These are phyloP conservation scores for Morelia viridis DNA, from an alignment of 2,797 vertebrate genomes.

Conservation along the genomic window DNA sequence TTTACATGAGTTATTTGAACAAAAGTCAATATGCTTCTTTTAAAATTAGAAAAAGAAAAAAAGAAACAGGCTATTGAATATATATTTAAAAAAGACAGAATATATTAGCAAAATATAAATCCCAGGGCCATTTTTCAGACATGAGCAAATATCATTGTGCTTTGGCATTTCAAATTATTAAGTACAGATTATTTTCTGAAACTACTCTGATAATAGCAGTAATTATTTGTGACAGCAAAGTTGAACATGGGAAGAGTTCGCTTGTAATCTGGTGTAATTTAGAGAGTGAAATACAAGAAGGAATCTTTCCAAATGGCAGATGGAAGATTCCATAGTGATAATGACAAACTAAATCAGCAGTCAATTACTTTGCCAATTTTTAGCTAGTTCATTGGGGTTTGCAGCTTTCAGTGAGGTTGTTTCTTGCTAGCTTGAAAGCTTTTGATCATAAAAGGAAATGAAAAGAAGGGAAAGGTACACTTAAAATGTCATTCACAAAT, in stretches of 20 bases:
- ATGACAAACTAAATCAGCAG: slow-evolving; percentile 27
- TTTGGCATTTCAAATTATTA: not conserved
- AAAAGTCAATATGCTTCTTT: not conserved
- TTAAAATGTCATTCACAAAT: too few relatives aligned
- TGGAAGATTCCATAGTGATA: slow-evolving; percentile 21
- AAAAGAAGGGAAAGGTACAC: too few relatives aligned
- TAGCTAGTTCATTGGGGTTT: not conserved
- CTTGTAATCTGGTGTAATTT: not conserved
- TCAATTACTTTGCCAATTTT: not conserved
- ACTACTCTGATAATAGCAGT: not conserved
- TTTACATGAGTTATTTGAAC: not conserved
- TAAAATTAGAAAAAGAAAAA: not conserved
- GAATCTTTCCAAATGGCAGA: slow-evolving; percentile 27
- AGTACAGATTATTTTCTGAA: not conserved
- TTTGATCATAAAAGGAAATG: too few relatives aligned
- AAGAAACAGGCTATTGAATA: not conserved
- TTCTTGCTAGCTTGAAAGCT: too few relatives aligned
- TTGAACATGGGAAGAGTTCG: not conserved
- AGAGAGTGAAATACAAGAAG: slow-evolving; percentile 11
- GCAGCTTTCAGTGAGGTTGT: not conserved
- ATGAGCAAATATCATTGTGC: not conserved
- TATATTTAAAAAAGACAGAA: not conserved
- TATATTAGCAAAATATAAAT: not conserved
- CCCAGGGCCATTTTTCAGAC: not conserved
- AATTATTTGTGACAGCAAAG: not conserved